Base-by-base conservation (phyloP, 2,888 invertebrate genomes). In the Drosophila testacea region DNA sequence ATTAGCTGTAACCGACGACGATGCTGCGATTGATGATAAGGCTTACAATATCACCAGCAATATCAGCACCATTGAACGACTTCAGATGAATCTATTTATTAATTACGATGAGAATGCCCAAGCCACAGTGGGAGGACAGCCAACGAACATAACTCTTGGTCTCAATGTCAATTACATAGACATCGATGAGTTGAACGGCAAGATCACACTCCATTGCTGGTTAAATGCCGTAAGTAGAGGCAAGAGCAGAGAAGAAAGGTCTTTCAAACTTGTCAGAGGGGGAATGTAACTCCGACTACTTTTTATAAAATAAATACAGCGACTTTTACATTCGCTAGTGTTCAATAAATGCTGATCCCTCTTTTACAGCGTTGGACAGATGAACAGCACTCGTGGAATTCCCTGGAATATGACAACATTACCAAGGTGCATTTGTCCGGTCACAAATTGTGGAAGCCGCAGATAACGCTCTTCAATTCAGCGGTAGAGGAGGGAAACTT, bases 361-460 rank as follows among this genome's bases (percentile, higher is more conserved):
- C 16, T 22, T 22, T 28, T 46, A 7, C 28, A 97, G 97, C 89
- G 88, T n/a, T 97, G 97, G 97, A 92, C 90, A 44, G 97, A 97
- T 89, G 94, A 94, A n/a, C 95, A 96, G 63, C 92, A 96, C 4
- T 93, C 93, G 55, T 97, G 97, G 97, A 95, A 96, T 88, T 91
- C 94, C 0, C 92, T 93, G 3, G 94, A 95, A 27, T 96, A 96
- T 77, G 95, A 95, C 79, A 95, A 94, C 32, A 93, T 96, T 55
- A 93, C 92, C 22, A 91, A 92, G 44, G 92, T 95, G 41, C 94
- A 95, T 89, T 93, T 95, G 83, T 94, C 94, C 7, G 95, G 95
- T 66, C 95, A 95, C 91, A 96, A 96, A 89, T 93, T 97, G 79
- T 97, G 97, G 96, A 94, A 94, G 91, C 97, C 96, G 4, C 96